phyloP scores from a whole-genome alignment of 64 coral and sea anemone genomes.

The Stichodactyla helianthus region DNA sequence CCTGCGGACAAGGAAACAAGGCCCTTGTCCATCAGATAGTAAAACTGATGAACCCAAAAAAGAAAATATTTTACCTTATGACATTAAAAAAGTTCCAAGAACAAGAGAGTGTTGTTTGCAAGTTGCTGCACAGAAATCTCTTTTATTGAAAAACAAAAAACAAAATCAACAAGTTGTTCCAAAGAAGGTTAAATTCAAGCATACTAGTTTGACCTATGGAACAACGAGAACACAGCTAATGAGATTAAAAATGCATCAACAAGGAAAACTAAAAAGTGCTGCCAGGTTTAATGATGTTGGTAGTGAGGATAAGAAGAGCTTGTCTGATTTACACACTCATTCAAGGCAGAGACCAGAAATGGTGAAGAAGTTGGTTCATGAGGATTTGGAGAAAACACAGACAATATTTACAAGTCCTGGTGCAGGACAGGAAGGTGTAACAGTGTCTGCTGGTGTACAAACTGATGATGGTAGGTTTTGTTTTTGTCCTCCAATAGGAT shows the following conservation, averaged over 20 bases:
- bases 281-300: not conserved
- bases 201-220: constrained; percentile 73
- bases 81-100: not conserved
- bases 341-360: not conserved
- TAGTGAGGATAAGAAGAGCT: not conserved
- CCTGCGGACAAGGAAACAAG: constrained; percentile 8
- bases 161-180: not conserved
- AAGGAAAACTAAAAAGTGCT: not conserved
- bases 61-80: not conserved
- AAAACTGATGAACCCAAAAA: constrained; percentile 4
- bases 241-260: constrained; percentile 69
- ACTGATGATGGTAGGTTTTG: constrained; percentile 8
- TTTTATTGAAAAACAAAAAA: not conserved
- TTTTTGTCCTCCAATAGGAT: too few relatives aligned
- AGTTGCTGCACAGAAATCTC: not conserved
- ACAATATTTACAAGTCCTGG: not conserved
- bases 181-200: constrained; percentile 57
- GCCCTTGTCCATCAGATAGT: not conserved
- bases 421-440: not conserved
- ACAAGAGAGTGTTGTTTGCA: not conserved
- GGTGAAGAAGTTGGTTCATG: not conserved
- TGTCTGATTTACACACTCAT: not conserved
- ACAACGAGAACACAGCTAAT: constrained; percentile 81
- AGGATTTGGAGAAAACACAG: constrained; percentile 8
- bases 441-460: constrained; percentile 2